Evolutionary conservation across 1,140 invertebrate genomes (phyloP).

Genomic region (Drosophila lini): DNA sequence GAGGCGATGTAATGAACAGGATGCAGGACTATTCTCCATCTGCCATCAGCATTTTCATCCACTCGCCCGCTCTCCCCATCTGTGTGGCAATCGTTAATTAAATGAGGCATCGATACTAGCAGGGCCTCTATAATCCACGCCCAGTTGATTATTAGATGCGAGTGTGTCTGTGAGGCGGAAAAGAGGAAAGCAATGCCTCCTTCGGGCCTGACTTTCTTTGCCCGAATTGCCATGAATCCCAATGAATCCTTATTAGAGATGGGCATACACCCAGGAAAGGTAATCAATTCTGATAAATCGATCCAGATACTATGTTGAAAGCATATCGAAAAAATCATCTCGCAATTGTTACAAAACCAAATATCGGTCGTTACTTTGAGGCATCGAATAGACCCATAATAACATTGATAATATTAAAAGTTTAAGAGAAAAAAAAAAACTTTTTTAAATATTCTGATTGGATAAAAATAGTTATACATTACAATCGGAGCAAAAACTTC

Average conservation of each 20-base stretch:
- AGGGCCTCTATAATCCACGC: constrained; percentile 38
- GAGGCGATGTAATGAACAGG: constrained; percentile 54
- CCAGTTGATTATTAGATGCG: constrained; percentile 39
- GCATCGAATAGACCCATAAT: no score
- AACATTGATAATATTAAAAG: no score
- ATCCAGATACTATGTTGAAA: background rate
- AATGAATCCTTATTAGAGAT: constrained; percentile 23
- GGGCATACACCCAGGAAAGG: background rate
- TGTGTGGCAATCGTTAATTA: constrained; percentile 67
- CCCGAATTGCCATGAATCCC: constrained; percentile 16
- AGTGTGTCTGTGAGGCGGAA: background rate
- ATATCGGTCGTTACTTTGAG: no score
- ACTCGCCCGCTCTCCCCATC: background rate
- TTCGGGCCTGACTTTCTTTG: background rate
- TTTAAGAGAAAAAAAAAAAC: no score
- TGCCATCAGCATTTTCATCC: constrained; percentile 27
- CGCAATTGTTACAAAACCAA: no score
- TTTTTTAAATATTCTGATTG: no score
- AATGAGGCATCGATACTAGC: constrained; percentile 67
- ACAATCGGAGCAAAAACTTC: no score
- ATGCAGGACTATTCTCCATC: constrained; percentile 11
- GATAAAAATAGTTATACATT: no score
- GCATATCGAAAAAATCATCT: background rate
- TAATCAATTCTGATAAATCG: no score
- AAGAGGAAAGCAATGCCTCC: background rate